Evolutionary conservation across 64 coral and sea anemone genomes (phyloP).

Genomic region (Exaiptasia diaphana): DNA sequence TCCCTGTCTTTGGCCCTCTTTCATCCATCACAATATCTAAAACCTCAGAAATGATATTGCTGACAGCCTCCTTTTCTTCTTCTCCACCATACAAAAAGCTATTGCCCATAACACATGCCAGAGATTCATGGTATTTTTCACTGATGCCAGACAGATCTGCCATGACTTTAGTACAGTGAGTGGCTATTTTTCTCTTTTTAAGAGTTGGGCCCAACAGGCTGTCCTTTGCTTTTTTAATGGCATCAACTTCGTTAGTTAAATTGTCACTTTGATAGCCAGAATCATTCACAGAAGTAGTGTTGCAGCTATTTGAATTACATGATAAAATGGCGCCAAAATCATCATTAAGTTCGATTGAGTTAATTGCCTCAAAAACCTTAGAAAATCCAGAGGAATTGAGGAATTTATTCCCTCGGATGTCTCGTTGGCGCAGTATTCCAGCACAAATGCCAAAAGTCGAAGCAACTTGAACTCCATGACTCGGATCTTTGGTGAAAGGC

Average conservation of each 20-base stretch:
- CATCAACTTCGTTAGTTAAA: no score
- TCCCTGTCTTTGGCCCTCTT: background rate
- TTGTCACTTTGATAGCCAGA: no score
- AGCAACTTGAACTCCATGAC: background rate
- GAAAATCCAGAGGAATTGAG: background rate
- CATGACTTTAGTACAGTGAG: background rate
- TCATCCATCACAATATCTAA: constrained; percentile 17
- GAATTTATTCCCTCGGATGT: background rate
- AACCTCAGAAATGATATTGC: background rate
- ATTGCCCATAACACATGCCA: constrained; percentile 40
- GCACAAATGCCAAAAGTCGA: constrained; percentile 37
- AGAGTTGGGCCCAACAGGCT: constrained; percentile 12
- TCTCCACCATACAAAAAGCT: background rate
- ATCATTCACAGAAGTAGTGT: no score
- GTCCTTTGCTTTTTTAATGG: constrained; percentile 16
- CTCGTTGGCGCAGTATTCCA: constrained; percentile 23
- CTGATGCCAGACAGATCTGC: constrained; percentile 3
- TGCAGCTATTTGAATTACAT: constrained; percentile 32
- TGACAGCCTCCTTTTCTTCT: background rate
- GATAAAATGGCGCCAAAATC: background rate
- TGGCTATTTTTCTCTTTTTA: constrained; percentile 30
- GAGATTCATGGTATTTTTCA: constrained; percentile 12
- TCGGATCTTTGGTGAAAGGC: background rate
- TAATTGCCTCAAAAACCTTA: background rate
- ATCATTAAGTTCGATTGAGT: background rate